A percentile compares a stretch with the other conserved stretches of the same genome.
These are phyloP conservation scores for Teleogryllus occipitalis DNA, from an alignment of 1,140 invertebrate genomes.

Conservation along the genomic window DNA sequence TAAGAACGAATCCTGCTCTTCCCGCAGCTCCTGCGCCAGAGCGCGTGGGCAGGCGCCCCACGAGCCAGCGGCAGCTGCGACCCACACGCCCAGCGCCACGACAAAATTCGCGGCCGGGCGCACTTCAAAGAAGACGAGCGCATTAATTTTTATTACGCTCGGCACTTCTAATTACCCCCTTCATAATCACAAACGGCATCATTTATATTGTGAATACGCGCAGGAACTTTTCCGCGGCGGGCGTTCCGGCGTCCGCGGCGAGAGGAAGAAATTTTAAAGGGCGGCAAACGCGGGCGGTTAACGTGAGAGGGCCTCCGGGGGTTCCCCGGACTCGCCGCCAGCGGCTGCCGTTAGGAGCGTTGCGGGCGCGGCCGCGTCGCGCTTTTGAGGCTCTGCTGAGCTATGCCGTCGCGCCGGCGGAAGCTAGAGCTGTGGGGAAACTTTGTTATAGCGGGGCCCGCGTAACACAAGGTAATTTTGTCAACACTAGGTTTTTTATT, in stretches of 20 bases:
- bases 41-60: too few relatives aligned
- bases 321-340: background rate
- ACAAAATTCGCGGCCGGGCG: background rate
- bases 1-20: too few relatives aligned
- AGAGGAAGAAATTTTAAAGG: background rate
- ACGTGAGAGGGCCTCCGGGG: background rate
- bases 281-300: background rate
- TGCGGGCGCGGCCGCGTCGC: too few relatives aligned
- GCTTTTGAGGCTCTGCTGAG: background rate
- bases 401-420: too few relatives aligned
- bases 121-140: background rate
- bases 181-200: constrained; percentile 4
- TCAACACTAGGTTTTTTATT: too few relatives aligned
- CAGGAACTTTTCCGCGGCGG: background rate
- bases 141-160: constrained; percentile 1
- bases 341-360: background rate
- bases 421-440: background rate
- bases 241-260: background rate
- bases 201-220: constrained; percentile 5
- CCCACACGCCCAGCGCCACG: background rate
- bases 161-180: background rate
- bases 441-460: background rate
- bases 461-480: too few relatives aligned
- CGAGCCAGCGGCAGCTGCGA: background rate
- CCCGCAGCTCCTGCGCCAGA: too few relatives aligned